phyloP scores from a whole-genome alignment of 2,797 vertebrate genomes.

The Scolopax bukidnonensis region DNA sequence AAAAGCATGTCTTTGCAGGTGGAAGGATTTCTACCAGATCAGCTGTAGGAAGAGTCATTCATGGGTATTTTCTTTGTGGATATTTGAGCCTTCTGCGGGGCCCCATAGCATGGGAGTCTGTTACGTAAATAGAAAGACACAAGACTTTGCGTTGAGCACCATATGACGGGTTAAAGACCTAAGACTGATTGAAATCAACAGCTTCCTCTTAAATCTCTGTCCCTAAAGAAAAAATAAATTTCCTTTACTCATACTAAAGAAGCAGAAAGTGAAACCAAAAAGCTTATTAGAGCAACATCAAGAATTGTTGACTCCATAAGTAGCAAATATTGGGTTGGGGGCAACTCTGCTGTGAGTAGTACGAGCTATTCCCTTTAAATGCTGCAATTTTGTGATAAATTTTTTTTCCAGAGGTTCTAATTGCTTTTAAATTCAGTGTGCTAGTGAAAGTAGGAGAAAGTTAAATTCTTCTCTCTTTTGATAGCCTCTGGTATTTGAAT shows the following conservation, averaged over 20 bases:
- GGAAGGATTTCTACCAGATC: conserved; percentile 64
- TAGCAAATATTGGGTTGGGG: neutral
- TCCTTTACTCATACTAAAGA: neutral
- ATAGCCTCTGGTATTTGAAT: conserved; percentile 50
- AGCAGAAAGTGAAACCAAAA: neutral
- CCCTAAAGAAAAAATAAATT: neutral
- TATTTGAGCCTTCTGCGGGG: conserved; percentile 49
- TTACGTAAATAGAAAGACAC: conserved; percentile 44
- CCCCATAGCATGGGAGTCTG: neutral
- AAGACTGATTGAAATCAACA: conserved; percentile 52
- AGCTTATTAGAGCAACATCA: neutral
- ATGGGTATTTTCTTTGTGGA: conserved; percentile 48
- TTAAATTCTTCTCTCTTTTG: neutral
- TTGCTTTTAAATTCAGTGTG: neutral
- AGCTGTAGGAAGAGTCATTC: conserved; percentile 53
- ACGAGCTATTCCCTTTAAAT: neutral
- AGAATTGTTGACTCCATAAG: neutral
- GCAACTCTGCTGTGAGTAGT: neutral
- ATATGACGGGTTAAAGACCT: conserved; percentile 5
- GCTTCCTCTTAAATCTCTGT: neutral
- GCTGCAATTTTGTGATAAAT: neutral
- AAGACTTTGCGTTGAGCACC: neutral
- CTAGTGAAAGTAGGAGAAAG: neutral
- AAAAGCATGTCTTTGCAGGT: conserved; percentile 68
- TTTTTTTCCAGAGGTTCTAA: neutral